phyloP scores from a whole-genome alignment of 2,113 vertebrate species.

The Entelurus aequoreus region DNA sequence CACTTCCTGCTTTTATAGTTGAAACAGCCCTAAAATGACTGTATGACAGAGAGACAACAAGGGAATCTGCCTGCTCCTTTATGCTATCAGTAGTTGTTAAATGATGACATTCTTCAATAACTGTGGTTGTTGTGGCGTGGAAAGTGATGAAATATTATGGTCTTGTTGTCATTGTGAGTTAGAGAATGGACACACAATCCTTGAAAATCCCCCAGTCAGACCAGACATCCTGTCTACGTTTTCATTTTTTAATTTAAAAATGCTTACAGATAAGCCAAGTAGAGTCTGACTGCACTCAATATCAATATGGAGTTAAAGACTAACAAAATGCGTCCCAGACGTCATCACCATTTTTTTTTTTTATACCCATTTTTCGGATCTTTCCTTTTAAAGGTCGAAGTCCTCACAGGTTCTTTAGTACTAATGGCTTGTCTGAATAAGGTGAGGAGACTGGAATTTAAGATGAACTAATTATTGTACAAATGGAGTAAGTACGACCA shows the following conservation, averaged over 20 bases:
- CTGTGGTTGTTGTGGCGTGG: conserved; percentile 17
- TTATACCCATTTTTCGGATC: too few species aligned
- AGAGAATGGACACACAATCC: conserved; percentile 38
- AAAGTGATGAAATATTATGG: conserved; percentile 14
- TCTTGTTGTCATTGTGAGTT: conserved; percentile 39
- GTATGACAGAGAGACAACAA: conserved; percentile 30
- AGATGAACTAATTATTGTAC: too few species aligned
- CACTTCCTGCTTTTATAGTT: conserved; percentile 47
- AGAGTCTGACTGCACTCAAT: not conserved
- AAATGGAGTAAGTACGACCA: too few species aligned
- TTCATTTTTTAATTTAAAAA: not conserved
- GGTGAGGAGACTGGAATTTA: too few species aligned
- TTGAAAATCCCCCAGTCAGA: conserved; percentile 24
- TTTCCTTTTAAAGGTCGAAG: too few species aligned
- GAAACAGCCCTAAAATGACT: conserved; percentile 44
- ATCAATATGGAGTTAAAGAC: not conserved
- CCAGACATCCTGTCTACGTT: conserved; percentile 10
- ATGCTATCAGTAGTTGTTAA: conserved; percentile 27
- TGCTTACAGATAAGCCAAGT: not conserved
- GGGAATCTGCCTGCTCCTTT: conserved; percentile 23
- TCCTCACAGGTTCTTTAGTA: too few species aligned
- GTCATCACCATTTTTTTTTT: too few species aligned
- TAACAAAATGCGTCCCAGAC: too few species aligned
- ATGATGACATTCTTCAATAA: conserved; percentile 33
- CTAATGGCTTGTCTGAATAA: too few species aligned